These are phyloP conservation scores for Silurus asotus DNA, from an alignment of 2,113 vertebrate species.

Conservation along the genomic window DNA sequence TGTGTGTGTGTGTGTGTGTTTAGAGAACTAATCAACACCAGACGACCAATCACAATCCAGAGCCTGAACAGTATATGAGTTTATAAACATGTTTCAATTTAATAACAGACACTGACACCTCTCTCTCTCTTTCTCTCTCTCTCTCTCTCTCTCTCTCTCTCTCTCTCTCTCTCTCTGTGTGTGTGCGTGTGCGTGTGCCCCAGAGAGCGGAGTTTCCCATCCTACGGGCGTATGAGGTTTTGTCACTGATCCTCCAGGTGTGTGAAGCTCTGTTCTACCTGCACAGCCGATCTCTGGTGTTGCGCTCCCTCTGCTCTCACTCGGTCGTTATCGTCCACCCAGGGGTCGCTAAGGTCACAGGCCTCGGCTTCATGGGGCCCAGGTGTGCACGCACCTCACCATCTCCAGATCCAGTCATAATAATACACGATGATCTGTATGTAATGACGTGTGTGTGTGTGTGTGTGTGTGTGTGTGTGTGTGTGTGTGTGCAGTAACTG, in stretches of 20 bases:
- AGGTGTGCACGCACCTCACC: slow-evolving; percentile 50
- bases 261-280: slow-evolving; percentile 72
- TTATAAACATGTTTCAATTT: neutral
- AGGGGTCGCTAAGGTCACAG: slow-evolving; percentile 68
- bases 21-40: neutral
- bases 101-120: neutral
- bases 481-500: slow-evolving; percentile 7
- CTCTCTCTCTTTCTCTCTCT: too few relatives aligned
- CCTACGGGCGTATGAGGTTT: slow-evolving; percentile 45
- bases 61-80: too few relatives aligned
- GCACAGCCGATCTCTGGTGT: slow-evolving; percentile 61
- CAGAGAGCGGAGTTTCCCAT: slow-evolving; percentile 55
- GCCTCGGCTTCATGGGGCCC: slow-evolving; percentile 65
- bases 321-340: slow-evolving; percentile 68
- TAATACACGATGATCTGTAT: neutral
- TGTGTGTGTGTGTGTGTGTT: neutral
- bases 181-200: neutral
- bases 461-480: too few relatives aligned
- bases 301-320: slow-evolving; percentile 71
- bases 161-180: too few relatives aligned
- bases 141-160: too few relatives aligned
- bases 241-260: slow-evolving; percentile 70
- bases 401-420: neutral
- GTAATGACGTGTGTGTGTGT: neutral
- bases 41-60: neutral